A percentile compares a stretch with the other conserved stretches of the same genome.
Evolutionary conservation across 2,888 invertebrate genomes (phyloP).

Genomic region (Zaprionus obscuricornis): DNA sequence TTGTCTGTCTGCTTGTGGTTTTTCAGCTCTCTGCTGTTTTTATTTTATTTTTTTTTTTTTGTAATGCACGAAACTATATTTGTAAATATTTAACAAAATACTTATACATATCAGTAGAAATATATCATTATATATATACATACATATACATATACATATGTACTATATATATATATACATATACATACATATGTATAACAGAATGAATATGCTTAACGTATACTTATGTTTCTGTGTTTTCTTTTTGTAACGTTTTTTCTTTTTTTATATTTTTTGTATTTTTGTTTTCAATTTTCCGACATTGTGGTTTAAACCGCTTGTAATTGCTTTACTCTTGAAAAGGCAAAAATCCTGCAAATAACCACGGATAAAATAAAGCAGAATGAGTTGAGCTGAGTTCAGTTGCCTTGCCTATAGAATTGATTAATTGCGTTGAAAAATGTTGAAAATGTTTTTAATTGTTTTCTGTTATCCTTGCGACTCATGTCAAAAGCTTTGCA

Average conservation of each 20-base stretch:
- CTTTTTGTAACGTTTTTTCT: slow-evolving; percentile 5
- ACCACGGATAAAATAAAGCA: slow-evolving; percentile 22
- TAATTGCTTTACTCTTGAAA: slow-evolving; percentile 56
- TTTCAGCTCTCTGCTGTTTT: no score
- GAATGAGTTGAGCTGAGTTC: slow-evolving; percentile 26
- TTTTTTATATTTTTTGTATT: slow-evolving; percentile 8
- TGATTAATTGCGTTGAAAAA: slow-evolving; percentile 55
- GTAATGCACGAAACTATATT: no score
- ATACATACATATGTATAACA: no score
- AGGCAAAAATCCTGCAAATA: slow-evolving; percentile 23
- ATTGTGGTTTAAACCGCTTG: slow-evolving; percentile 49
- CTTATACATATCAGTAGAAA: no score
- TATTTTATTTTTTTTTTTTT: no score
- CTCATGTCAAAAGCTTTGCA: slow-evolving; percentile 24
- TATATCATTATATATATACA: background rate
- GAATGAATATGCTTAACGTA: slow-evolving; percentile 49
- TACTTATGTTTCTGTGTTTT: slow-evolving; percentile 29
- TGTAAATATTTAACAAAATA: no score
- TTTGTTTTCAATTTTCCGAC: slow-evolving; percentile 43
- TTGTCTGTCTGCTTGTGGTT: slow-evolving; percentile 34
- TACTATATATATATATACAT: background rate
- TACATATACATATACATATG: background rate
- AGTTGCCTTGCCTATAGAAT: slow-evolving; percentile 37
- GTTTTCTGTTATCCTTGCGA: slow-evolving; percentile 15
- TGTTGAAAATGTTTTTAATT: slow-evolving; percentile 53